These are phyloP conservation scores for Xanthorhoe spadicearia DNA, from an alignment of 2,888 invertebrate species.

Conservation along the genomic window DNA sequence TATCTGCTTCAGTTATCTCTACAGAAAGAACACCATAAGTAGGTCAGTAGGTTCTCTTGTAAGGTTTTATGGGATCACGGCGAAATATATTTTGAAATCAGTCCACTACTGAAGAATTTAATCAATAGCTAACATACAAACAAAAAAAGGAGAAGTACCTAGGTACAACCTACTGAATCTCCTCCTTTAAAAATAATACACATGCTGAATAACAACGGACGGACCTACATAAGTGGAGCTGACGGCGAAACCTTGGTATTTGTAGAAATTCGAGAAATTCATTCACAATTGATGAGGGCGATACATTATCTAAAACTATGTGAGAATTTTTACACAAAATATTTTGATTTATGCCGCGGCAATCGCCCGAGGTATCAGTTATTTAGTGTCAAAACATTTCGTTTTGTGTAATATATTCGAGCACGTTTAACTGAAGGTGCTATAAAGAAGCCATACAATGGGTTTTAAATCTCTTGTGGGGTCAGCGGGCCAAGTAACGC, in stretches of 20 bases:
- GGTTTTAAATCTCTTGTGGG: slow-evolving; percentile 57
- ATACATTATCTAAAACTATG: slow-evolving; percentile 38
- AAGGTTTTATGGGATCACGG: no score
- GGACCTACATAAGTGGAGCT: background rate
- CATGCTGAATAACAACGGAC: no score
- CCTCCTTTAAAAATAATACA: no score
- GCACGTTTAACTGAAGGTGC: slow-evolving; percentile 55
- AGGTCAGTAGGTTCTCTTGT: no score
- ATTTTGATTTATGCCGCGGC: slow-evolving; percentile 55
- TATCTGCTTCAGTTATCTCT: no score
- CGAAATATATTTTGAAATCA: no score
- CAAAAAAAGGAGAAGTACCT: no score
- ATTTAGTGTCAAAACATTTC: slow-evolving; percentile 62
- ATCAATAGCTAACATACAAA: no score
- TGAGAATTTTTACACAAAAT: slow-evolving; percentile 47
- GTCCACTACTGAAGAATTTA: no score
- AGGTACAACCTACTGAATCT: no score
- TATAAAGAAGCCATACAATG: slow-evolving; percentile 64
- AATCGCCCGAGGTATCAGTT: slow-evolving; percentile 57
- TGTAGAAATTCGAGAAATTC: slow-evolving; percentile 8
- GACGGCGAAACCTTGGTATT: background rate
- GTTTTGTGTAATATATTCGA: slow-evolving; percentile 66
- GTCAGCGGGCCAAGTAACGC: slow-evolving; percentile 48
- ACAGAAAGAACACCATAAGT: no score
- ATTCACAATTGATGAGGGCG: slow-evolving; percentile 51